Evolutionary conservation across 2,888 invertebrate genomes (phyloP), one percentile per base, ranked within the genome.

Genomic region (Hirtodrosophila duncani): DNA sequence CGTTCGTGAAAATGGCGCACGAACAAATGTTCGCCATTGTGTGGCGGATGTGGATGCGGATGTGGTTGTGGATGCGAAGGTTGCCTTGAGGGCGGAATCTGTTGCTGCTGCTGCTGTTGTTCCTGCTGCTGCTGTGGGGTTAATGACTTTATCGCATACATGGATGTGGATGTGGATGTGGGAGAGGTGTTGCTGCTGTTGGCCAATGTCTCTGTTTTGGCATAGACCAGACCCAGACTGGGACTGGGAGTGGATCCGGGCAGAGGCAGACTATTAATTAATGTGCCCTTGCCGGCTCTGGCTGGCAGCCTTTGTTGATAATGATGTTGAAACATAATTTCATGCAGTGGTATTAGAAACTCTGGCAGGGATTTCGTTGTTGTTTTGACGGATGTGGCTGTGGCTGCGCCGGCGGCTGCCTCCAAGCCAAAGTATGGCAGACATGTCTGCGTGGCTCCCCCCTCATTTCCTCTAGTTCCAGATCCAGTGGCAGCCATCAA

Each of bases 1-100:
- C 87, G 83, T 80, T 87, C 87, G 67, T 86, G 85, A 60, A 86
- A 86, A 58, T 85, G 87, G 56, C 83, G 83, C 39, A 86, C 85
- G 58, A 87, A 84, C 50, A 83, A 63, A 62, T 84, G 84, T 45
- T 86, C 85, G 50, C 64, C 64, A 48, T 55, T 70, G 51, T 55
- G n/a, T n/a, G n/a, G n/a, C n/a, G 74, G 14, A 31, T 56, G 56
- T 30, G 56, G 43, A 24, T 39, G 41, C 26, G 29, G 36, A 24
- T 27, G 13, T 21, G 27, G 10, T 37, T 36, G 53, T 23, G 30
- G 48, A 36, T 57, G 43, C 37, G 58, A 43, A 48, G 37, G 55
- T 16, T 66, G 61, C 36, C 56, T 45, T 61, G 21, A 64, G 50
- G 42, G 56, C 17, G 9, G 55, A 48, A 17, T 59, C 46, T 23